phyloP scores from a whole-genome alignment of 2,888 invertebrate species.

The Agrochola circellaris region DNA sequence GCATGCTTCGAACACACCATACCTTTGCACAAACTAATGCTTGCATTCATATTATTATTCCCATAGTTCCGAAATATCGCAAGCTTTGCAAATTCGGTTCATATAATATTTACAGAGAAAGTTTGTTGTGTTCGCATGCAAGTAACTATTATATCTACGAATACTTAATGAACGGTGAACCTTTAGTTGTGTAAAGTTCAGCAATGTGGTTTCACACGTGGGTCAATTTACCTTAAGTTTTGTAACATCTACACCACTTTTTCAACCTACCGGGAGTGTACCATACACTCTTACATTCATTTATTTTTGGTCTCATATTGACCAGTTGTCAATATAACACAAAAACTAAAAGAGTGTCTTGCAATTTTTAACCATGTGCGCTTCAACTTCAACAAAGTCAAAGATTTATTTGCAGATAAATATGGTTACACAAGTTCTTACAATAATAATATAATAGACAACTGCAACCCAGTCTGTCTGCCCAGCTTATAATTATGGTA shows the following conservation, averaged over 20 bases:
- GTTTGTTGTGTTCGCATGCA: slow-evolving; percentile 30
- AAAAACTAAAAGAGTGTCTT: too few species aligned
- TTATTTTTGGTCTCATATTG: too few species aligned
- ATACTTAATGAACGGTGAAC: slow-evolving; percentile 36
- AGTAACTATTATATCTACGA: slow-evolving; percentile 18
- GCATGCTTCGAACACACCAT: background rate
- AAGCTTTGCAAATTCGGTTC: slow-evolving; percentile 28
- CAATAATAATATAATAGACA: too few species aligned
- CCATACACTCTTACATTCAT: too few species aligned
- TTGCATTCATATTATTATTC: slow-evolving; percentile 34
- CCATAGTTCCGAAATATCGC: slow-evolving; percentile 36
- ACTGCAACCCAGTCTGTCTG: too few species aligned
- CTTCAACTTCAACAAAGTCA: too few species aligned
- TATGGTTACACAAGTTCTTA: too few species aligned
- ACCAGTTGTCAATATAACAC: too few species aligned
- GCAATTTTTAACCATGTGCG: too few species aligned
- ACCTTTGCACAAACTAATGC: slow-evolving; percentile 8
- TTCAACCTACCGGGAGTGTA: too few species aligned
- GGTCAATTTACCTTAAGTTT: background rate
- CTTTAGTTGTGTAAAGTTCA: slow-evolving; percentile 31
- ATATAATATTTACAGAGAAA: slow-evolving; percentile 51
- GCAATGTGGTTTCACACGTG: slow-evolving; percentile 6
- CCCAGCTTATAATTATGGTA: too few species aligned
- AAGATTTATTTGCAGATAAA: too few species aligned
- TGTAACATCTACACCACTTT: background rate